Evolutionary conservation across 1,140 invertebrate genomes (phyloP).

Genomic region (Zaprionus davidi): DNA sequence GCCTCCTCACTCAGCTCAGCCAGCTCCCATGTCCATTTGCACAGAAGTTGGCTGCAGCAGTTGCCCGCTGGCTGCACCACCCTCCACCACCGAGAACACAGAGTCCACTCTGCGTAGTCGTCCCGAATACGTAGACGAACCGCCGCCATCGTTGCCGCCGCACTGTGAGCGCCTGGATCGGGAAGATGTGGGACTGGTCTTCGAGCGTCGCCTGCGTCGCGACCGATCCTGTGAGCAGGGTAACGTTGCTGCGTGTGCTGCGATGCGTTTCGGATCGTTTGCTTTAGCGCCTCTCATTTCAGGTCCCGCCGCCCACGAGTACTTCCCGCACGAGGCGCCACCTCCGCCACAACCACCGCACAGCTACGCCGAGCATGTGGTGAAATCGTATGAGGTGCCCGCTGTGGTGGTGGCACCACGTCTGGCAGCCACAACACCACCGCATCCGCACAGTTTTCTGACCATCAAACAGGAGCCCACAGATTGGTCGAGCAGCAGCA

Average conservation of each 20-base stretch:
- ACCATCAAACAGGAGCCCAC: constrained; percentile 86
- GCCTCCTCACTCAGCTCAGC: constrained; percentile 12
- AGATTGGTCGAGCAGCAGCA: constrained; percentile 84
- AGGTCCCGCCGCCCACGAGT: constrained; percentile 53
- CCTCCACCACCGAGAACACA: constrained; percentile 49
- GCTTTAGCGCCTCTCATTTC: not conserved
- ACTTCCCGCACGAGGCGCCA: constrained; percentile 57
- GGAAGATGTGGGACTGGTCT: constrained; percentile 62
- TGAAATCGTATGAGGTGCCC: constrained; percentile 43
- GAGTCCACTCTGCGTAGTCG: constrained; percentile 54
- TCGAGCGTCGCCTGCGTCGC: constrained; percentile 69
- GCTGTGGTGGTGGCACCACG: constrained; percentile 36
- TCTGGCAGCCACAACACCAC: constrained; percentile 31
- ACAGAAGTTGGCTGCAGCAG: constrained; percentile 77
- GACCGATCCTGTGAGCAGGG: constrained; percentile 67
- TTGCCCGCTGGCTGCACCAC: constrained; percentile 59
- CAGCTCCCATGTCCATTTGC: constrained; percentile 65
- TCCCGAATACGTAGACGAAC: constrained; percentile 53
- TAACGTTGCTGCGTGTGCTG: constrained; percentile 17
- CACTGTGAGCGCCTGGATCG: constrained; percentile 25
- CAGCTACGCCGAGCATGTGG: constrained; percentile 60
- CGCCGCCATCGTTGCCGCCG: constrained; percentile 26
- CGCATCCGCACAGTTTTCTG: constrained; percentile 84
- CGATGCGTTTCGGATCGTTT: not conserved
- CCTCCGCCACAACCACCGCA: constrained; percentile 12